Evolutionary conservation across 1,140 invertebrate genomes (phyloP), one percentile per base, ranked within the genome.

Genomic region (Hypothenemus hampei): DNA sequence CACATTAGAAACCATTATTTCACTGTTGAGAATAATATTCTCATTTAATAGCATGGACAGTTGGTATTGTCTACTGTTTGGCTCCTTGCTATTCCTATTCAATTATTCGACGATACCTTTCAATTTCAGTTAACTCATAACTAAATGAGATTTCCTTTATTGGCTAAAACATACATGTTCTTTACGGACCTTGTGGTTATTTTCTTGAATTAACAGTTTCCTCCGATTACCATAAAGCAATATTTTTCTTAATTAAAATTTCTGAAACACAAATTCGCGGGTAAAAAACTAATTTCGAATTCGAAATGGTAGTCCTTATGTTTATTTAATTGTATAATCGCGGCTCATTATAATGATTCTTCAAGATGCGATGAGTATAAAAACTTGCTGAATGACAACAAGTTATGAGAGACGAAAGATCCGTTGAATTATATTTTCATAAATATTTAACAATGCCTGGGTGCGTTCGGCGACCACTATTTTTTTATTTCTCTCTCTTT

Each of bases 291-390:
- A 40, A 50, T 39, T 50, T 50, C 6, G 40, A 50, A 39, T 39
- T 40, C 47, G 46, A 18, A 36, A 11, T 13, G 46, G 46, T 13
- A 26, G 19, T 50, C 47, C 36, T n/a, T 22, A 50, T 50, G 47
- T 50, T 50, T 50, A 50, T 50, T 50, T 50, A 50, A 48, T 48
- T 48, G 46, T 39, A 50, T 50, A 40, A 50, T 50, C n/a, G 19
- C 22, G 8, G 33, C 36, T 50, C 36, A 37, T 50, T 50, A 50
- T 50, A 50, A 50, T 50, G 47, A 48, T 48, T 22, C 18, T 8
- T 22, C 45, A 16, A 50, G 47, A 50, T 48, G 46, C 18, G 36
- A n/a, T n/a, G n/a, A n/a, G n/a, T 24, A 40, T 40, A 50, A 50
- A 50, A 50, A 50, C 47, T 50, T 37, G 47, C 47, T 50, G 35